Conservation (phyloP, 2,113 vertebrate species). For the Hydrolagus affinis region DNA sequence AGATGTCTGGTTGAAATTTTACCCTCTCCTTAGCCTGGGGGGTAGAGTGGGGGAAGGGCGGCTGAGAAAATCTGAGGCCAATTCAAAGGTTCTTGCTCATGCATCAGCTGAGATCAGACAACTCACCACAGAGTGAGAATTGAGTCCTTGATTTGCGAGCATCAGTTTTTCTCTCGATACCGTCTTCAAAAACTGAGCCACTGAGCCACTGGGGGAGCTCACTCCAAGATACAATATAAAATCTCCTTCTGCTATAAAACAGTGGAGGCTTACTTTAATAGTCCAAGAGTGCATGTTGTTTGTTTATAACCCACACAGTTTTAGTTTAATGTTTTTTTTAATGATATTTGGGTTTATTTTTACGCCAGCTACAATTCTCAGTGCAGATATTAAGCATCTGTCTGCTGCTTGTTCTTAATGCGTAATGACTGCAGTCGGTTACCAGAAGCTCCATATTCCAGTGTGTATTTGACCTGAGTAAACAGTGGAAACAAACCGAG, state of each 20-base stretch:
- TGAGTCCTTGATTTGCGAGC: too few species aligned
- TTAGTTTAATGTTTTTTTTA: background rate
- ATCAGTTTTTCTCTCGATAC: too few species aligned
- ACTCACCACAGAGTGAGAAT: too few species aligned
- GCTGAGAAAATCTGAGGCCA: too few species aligned
- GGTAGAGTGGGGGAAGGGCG: too few species aligned
- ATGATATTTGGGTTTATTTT: background rate
- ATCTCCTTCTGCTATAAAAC: background rate
- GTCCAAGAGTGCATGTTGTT: background rate
- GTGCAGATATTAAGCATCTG: background rate
- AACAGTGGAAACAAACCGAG: background rate
- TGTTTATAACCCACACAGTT: background rate
- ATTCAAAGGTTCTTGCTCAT: too few species aligned
- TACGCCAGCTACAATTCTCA: background rate
- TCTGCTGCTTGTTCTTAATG: background rate
- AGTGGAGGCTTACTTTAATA: background rate
- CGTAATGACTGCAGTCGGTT: background rate
- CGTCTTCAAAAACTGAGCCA: too few species aligned
- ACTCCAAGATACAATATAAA: constrained; percentile 7
- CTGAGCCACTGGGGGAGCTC: background rate
- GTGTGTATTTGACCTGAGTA: background rate
- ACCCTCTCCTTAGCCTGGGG: too few species aligned
- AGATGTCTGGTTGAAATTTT: too few species aligned
- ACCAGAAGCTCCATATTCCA: background rate
- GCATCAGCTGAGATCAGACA: too few species aligned